A percentile compares a stretch with the other conserved stretches of the same genome.
Evolutionary conservation across 2,888 invertebrate genomes (phyloP).

Genomic region (Monopis laevigella): DNA sequence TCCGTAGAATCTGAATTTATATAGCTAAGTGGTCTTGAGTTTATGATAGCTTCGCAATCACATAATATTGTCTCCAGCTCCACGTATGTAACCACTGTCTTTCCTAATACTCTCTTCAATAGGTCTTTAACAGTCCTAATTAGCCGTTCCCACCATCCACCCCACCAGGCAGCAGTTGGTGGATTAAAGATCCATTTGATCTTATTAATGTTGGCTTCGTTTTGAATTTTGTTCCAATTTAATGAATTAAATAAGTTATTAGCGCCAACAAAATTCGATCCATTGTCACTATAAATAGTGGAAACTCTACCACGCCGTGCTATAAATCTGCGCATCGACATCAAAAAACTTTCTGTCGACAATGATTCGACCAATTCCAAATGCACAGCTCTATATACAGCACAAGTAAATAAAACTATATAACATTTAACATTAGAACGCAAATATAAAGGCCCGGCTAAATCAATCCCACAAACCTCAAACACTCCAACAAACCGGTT

Average conservation of each 20-base stretch:
- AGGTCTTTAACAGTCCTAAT: slow-evolving; percentile 32
- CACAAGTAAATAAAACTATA: no score
- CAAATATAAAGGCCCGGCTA: no score
- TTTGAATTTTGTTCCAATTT: slow-evolving; percentile 1
- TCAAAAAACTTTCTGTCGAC: no score
- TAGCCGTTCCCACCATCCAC: slow-evolving; percentile 42
- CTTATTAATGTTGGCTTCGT: neutral
- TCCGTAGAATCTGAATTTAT: slow-evolving; percentile 3
- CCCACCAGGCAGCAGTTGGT: slow-evolving; percentile 40
- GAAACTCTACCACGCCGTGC: no score
- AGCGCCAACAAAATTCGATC: slow-evolving; percentile 9
- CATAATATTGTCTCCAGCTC: slow-evolving; percentile 16
- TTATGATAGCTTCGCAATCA: slow-evolving; percentile 17
- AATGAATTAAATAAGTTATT: slow-evolving; percentile 8
- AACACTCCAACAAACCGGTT: no score
- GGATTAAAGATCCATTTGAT: slow-evolving; percentile 33
- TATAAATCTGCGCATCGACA: no score
- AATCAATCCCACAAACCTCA: no score
- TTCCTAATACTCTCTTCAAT: slow-evolving; percentile 29
- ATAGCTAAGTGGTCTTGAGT: slow-evolving; percentile 15
- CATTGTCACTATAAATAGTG: slow-evolving; percentile 8
- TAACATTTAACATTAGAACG: no score
- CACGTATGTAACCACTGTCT: slow-evolving; percentile 15
- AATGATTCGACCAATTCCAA: no score
- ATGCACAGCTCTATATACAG: no score